Percentiles rank a stretch among this genome's conserved stretches.
Evolutionary conservation across 2,797 vertebrate species (phyloP).

Genomic region (Chaetophractus vellerosus): DNA sequence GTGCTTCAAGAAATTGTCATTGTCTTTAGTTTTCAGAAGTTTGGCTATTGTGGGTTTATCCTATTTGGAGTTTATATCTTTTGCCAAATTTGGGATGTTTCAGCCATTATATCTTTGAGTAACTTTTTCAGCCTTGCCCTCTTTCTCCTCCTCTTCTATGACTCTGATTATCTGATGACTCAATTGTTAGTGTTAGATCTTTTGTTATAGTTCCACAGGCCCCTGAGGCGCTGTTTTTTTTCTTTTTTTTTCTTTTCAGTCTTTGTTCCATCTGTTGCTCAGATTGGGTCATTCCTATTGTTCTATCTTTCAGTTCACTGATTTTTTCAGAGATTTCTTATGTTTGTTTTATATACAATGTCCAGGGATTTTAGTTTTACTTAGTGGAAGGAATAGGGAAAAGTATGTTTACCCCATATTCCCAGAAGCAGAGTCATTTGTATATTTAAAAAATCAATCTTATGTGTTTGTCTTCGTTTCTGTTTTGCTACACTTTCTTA

Average conservation of each 20-base stretch:
- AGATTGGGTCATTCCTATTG: too few relatives aligned
- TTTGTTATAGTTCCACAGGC: too few relatives aligned
- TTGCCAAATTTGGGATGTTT: neutral
- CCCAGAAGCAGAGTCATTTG: neutral
- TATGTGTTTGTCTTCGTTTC: neutral
- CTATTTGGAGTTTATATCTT: neutral
- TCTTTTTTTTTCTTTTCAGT: too few relatives aligned
- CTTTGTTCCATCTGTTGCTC: too few relatives aligned
- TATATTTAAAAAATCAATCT: constrained; percentile 11
- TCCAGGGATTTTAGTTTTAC: too few relatives aligned
- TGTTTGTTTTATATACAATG: too few relatives aligned
- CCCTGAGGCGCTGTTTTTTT: too few relatives aligned
- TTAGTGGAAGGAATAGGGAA: neutral
- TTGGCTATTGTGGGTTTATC: neutral
- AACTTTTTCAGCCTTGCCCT: neutral
- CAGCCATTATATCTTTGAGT: neutral
- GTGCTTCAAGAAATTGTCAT: neutral
- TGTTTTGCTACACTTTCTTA: neutral
- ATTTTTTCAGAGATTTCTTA: too few relatives aligned
- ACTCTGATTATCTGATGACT: neutral
- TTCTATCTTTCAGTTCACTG: too few relatives aligned
- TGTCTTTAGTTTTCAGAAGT: neutral
- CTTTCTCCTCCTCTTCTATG: neutral
- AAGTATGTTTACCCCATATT: constrained; percentile 6
- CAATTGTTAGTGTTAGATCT: too few relatives aligned